phyloP scores from a whole-genome alignment of 2,888 invertebrate genomes.

The Lepetodrilus schrolli region DNA sequence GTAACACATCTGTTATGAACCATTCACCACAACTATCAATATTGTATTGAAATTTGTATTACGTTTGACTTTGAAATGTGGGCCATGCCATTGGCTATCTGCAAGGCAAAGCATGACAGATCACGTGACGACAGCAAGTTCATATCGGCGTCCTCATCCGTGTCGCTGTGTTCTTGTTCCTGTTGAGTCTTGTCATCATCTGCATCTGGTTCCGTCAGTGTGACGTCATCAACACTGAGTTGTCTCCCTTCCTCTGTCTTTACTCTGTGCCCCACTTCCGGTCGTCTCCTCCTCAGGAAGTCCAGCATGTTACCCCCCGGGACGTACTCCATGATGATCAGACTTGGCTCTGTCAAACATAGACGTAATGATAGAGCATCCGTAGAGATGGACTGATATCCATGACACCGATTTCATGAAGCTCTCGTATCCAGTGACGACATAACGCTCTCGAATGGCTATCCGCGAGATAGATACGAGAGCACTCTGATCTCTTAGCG shows the following conservation, averaged over 20 bases:
- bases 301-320: slow-evolving; percentile 31
- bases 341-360: slow-evolving; percentile 8
- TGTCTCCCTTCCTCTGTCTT: background rate
- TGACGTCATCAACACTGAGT: background rate
- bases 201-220: background rate
- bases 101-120: slow-evolving; percentile 32
- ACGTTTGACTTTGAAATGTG: slow-evolving; percentile 31
- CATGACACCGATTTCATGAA: too few relatives aligned
- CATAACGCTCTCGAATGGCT: too few relatives aligned
- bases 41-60: too few relatives aligned
- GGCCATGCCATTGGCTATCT: slow-evolving; percentile 35
- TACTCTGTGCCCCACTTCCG: background rate
- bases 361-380: too few relatives aligned
- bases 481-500: too few relatives aligned
- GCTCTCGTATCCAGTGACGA: too few relatives aligned
- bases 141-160: background rate
- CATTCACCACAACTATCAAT: too few relatives aligned
- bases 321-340: slow-evolving; percentile 34
- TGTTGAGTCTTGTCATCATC: background rate
- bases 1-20: too few relatives aligned
- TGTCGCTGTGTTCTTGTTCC: background rate
- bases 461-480: too few relatives aligned
- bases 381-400: too few relatives aligned
- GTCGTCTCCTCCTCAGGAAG: slow-evolving; percentile 34
- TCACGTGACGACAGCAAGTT: slow-evolving; percentile 33